phyloP scores from a whole-genome alignment of 2,888 invertebrate species.

The Lasioglossum malachurum region DNA sequence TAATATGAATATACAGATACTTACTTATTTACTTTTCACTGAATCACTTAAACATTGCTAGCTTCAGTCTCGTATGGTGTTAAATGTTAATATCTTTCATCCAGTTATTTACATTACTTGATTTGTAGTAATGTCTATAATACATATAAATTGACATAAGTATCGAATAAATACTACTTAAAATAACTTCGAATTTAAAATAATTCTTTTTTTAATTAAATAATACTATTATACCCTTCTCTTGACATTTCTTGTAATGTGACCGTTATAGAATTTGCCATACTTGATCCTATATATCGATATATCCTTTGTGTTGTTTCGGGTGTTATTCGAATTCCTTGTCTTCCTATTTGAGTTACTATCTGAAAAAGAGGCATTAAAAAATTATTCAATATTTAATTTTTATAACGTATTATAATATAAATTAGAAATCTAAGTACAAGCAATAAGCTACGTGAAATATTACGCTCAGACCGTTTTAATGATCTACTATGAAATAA shows the following conservation, averaged over 20 bases:
- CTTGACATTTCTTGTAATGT: not conserved
- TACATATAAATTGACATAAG: not conserved
- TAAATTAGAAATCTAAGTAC: not conserved
- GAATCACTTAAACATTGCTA: not conserved
- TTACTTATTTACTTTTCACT: no score
- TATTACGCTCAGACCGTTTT: not conserved
- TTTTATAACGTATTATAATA: not conserved
- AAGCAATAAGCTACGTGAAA: not conserved
- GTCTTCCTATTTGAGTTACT: not conserved
- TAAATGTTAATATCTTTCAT: no score
- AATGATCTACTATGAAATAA: not conserved
- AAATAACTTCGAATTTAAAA: not conserved
- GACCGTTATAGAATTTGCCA: rapidly evolving
- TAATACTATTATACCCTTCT: not conserved
- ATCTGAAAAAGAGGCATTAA: not conserved
- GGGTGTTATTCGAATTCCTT: not conserved
- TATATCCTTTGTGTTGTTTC: not conserved
- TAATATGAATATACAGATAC: not conserved
- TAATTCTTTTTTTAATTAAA: not conserved
- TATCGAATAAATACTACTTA: not conserved
- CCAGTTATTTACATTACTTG: not conserved
- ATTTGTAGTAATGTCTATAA: not conserved
- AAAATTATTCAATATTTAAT: not conserved
- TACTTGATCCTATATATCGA: rapidly evolving
- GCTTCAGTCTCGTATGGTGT: not conserved